phyloP scores from a whole-genome alignment of 2,797 vertebrate species.

The Ptychobarbus kaznakovi region DNA sequence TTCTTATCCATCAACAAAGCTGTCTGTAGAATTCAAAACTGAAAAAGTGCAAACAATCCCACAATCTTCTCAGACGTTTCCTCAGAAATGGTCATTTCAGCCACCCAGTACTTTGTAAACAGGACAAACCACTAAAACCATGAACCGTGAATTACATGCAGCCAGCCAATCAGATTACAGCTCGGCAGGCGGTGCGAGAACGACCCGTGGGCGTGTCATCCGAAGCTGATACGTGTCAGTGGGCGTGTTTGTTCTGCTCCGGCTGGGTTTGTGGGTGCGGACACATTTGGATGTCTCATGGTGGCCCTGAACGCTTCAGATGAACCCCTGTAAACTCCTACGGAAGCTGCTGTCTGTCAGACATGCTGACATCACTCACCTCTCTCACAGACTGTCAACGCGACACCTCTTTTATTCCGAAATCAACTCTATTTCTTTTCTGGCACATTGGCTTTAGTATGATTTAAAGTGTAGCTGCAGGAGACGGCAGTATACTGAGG shows the following conservation, averaged over 20 bases:
- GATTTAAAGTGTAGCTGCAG: conserved; percentile 47
- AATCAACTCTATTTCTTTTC: conserved; percentile 46
- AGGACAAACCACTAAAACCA: neutral
- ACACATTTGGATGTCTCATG: conserved; percentile 36
- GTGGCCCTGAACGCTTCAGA: conserved; percentile 47
- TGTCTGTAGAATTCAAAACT: neutral
- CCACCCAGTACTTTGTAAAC: neutral
- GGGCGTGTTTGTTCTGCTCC: conserved; percentile 27
- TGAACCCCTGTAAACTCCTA: conserved; percentile 39
- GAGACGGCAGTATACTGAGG: conserved; percentile 32
- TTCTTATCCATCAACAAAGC: neutral
- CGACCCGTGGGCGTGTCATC: neutral
- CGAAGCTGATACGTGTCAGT: neutral
- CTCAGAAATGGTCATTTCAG: too few species aligned
- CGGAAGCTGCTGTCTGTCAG: conserved; percentile 33
- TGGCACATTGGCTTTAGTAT: conserved; percentile 46
- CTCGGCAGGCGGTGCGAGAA: neutral
- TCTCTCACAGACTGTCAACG: conserved; percentile 13
- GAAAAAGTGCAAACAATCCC: neutral
- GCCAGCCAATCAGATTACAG: conserved; percentile 14
- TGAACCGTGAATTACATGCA: neutral
- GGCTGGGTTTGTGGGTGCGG: conserved; percentile 39
- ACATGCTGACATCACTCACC: conserved; percentile 38
- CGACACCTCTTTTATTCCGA: conserved; percentile 38
- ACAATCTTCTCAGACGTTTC: neutral